Conservation (phyloP, 2,113 vertebrate genomes). For the Machaerirhynchus nigripectus region DNA sequence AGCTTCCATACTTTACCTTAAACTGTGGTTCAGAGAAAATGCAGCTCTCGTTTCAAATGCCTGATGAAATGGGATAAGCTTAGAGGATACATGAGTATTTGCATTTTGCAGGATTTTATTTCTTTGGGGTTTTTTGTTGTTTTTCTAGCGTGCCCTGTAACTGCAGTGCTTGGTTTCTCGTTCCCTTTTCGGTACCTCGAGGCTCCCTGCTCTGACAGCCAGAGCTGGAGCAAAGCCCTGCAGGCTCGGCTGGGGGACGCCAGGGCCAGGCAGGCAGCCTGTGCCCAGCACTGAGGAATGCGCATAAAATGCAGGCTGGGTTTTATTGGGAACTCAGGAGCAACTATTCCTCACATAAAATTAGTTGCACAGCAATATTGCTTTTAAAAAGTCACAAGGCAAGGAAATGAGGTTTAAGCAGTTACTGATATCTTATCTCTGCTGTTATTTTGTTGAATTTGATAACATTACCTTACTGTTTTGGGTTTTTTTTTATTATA, state of each 20-base stretch:
- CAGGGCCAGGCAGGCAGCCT: conserved; percentile 19
- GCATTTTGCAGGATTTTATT: not conserved
- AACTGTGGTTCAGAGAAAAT: not conserved
- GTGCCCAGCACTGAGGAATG: conserved; percentile 67
- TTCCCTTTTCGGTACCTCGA: not conserved
- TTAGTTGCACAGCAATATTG: conserved; percentile 55
- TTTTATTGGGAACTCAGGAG: conserved; percentile 61
- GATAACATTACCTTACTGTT: not conserved
- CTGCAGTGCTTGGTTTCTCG: not conserved
- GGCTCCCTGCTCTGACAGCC: not conserved
- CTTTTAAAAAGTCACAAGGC: conserved; percentile 65
- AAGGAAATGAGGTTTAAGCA: conserved; percentile 59
- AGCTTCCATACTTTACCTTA: not conserved
- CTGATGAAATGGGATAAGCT: not conserved
- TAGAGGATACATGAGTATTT: not conserved
- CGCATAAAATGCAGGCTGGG: conserved; percentile 65
- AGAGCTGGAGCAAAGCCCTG: not conserved
- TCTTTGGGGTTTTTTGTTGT: not conserved
- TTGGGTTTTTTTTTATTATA: not conserved
- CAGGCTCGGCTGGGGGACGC: not conserved
- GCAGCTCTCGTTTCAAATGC: not conserved
- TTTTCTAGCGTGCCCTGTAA: not conserved
- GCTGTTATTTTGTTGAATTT: conserved; percentile 11
- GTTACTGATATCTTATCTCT: conserved; percentile 41
- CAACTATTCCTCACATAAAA: conserved; percentile 64